Evolutionary conservation across 2,888 invertebrate genomes (phyloP).

Genomic region (Nephrotoma flavescens): DNA sequence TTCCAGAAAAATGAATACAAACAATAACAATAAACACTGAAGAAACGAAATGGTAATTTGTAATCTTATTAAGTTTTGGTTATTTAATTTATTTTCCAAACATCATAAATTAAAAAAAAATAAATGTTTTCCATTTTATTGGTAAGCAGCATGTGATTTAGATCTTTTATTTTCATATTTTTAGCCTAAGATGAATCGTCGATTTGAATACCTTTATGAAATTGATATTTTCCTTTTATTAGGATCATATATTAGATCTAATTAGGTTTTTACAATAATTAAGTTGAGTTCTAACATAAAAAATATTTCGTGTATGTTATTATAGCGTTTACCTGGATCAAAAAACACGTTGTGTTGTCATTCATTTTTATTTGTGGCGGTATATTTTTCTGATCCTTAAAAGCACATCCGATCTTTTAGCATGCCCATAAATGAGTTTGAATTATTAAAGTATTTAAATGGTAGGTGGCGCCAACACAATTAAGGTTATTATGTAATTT

Average conservation of each 20-base stretch:
- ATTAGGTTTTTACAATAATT: not conserved
- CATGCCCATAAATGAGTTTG: not conserved
- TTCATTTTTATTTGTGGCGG: not conserved
- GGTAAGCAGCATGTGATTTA: not conserved
- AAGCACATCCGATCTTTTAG: not conserved
- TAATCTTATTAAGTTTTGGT: not conserved
- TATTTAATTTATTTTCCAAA: not conserved
- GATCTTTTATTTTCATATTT: not conserved
- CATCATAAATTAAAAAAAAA: not conserved
- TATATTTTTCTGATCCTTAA: too few species aligned
- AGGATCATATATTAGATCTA: not conserved
- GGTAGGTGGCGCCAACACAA: not conserved
- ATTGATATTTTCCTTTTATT: not conserved
- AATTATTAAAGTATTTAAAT: not conserved
- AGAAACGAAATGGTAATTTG: not conserved
- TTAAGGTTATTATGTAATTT: too few species aligned
- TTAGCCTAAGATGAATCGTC: not conserved
- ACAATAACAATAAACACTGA: not conserved
- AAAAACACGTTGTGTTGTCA: not conserved
- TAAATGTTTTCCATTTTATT: not conserved
- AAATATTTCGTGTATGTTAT: not conserved
- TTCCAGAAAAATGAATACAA: not conserved
- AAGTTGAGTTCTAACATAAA: not conserved
- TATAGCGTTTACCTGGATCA: not conserved
- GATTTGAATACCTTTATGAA: not conserved